Conservation (phyloP, 2,113 vertebrate genomes). For the Ramphastos sulfuratus region DNA sequence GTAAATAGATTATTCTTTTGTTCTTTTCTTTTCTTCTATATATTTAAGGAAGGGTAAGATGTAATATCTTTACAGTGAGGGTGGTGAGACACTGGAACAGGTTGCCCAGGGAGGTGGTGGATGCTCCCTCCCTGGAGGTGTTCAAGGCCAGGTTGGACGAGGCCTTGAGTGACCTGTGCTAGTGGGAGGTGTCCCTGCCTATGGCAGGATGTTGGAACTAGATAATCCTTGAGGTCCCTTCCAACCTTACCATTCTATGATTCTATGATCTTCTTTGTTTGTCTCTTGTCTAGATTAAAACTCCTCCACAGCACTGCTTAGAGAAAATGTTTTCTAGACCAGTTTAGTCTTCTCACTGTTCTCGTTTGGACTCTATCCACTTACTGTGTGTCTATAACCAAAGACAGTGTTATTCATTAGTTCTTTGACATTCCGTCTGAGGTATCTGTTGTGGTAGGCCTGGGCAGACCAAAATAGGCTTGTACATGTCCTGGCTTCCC, state of each 20-base stretch:
- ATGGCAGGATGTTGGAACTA: too few relatives aligned
- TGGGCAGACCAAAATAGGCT: too few relatives aligned
- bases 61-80: background rate
- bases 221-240: too few relatives aligned
- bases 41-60: background rate
- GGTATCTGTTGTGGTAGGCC: too few relatives aligned
- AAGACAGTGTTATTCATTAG: background rate
- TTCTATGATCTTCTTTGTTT: background rate
- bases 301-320: background rate
- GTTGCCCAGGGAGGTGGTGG: too few relatives aligned
- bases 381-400: background rate
- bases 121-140: too few relatives aligned
- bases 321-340: background rate
- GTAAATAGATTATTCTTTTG: background rate
- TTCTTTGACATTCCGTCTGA: background rate
- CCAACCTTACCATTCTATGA: too few relatives aligned
- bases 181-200: too few relatives aligned
- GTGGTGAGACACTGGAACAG: too few relatives aligned
- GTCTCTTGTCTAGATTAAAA: background rate
- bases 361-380: background rate
- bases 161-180: too few relatives aligned
- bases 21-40: background rate
- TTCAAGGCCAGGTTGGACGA: too few relatives aligned
- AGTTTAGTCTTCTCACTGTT: background rate
- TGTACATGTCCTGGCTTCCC: too few relatives aligned